Base-by-base conservation (phyloP, 2,888 invertebrate genomes). In the Protonemura montana region DNA sequence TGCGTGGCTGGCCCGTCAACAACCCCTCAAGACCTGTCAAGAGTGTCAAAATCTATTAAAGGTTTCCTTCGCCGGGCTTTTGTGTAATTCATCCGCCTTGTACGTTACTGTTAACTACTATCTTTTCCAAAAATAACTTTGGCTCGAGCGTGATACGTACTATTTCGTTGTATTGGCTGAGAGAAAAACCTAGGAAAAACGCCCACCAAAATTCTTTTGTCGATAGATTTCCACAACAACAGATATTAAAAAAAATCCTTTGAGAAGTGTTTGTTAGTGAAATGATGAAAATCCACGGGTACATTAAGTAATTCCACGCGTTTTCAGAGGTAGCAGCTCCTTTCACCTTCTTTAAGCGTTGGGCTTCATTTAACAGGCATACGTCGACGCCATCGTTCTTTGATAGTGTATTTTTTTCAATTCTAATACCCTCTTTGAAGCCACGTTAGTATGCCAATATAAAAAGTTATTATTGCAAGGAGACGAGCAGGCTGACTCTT, bases 1-100 rank as follows among this genome's bases (percentile, higher is more conserved):
- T 10, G 35, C 35, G 35, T 35, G 35, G 5, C 5, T 35, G 35
- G 35, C 35, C 35, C 1, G 59, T 21, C 13, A 21, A 21, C 59
- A 59, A 59, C 59, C 59, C 21, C 59, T 59, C 59, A 59, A 21
- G 21, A 59, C 59, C 59, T 59, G 59, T 16, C 59, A 13, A 16
- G 59, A 59, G 59, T 59, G 78, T 78, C 78, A 78, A 78, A 78
- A 78, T 78, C 78, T 78, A 78, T 78, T 78, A 78, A 78, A 78
- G 78, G 27, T 78, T 78, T 78, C 78, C 28, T 59, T 59, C 59
- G 59, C 21, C 59, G 59, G 59, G 59, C 2, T 59, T 59, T 59
- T 59, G 16, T 59, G 59, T 16, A 59, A 59, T 59, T 21, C 59
- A 59, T 59, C 59, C 59, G 59, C 59, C 2, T 1, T 21, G 21